Evolutionary conservation across 1,140 invertebrate species (phyloP), one percentile per base, ranked within the genome.

Genomic region (Caenorhabditis inopinata): DNA sequence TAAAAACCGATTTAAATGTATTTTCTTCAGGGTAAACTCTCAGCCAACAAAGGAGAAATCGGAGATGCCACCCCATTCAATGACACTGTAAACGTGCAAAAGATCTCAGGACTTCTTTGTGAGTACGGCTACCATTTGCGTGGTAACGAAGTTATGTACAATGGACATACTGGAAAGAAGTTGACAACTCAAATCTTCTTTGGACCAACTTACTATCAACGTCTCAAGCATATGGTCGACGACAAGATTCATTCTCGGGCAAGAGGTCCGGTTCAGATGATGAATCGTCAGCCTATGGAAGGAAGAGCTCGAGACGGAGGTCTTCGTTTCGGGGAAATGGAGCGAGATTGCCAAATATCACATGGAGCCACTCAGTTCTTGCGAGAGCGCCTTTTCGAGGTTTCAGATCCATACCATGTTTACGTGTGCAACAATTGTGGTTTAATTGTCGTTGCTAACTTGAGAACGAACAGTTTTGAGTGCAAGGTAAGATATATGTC

Each of bases 21-120:
- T 78, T 23, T 2, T 27, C 27, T 38, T 48, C 73, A 46, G 29
- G 78, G 83, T 9, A 78, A 91, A 89, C 90, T 92, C 1, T 93
- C 93, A 2, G 92, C 93, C 0, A 93, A 93, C 88, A 93, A 93
- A 88, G 93, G 96, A 32, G 97, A 99, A 92, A 98, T 99, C 87
- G 97, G 96, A 90, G 97, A 99, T 90, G 96, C 97, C 1, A 99
- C 97, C 12, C 96, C 97, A 7, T 99, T 99, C 88, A 99, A 99
- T 87, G 97, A 96, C 90, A 94, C 96, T 83, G 96, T 99, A 1
- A 99, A 99, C 90, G 97, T 99, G 87, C 95, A 97, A 89, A 98
- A 99, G 90, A 96, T 99, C 85, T 98, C 96, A 2, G 95, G 95
- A 48, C 91, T 99, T 46, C 89, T 99, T 11, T 93, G 95, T 90